These are phyloP conservation scores for Notarius quadriscutis DNA, from an alignment of 2,113 vertebrate species.

Conservation along the genomic window DNA sequence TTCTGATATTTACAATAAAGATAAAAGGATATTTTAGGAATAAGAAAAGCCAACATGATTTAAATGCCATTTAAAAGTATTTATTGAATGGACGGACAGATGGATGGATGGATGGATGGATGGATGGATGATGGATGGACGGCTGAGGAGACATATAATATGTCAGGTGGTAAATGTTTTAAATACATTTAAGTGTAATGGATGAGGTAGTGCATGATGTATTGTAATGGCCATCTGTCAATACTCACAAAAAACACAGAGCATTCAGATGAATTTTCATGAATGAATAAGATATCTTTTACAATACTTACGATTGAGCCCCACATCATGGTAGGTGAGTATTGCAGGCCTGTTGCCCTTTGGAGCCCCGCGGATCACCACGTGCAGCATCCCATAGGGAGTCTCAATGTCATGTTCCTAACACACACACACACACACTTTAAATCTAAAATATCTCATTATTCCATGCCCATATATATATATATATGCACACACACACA, in stretches of 20 bases:
- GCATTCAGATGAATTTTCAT: background rate
- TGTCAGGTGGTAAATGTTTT: background rate
- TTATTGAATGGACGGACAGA: background rate
- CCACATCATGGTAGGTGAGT: constrained; percentile 96
- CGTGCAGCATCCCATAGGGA: constrained; percentile 91
- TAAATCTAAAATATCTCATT: background rate
- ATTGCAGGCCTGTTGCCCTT: constrained; percentile 94
- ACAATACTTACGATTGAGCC: constrained; percentile 90
- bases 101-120: background rate
- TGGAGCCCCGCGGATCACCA: constrained; percentile 91
- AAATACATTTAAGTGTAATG: background rate
- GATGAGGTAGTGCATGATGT: background rate
- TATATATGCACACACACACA: too few species aligned
- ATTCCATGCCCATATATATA: background rate
- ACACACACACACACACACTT: constrained; percentile 36
- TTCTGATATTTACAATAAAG: background rate
- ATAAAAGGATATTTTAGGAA: background rate
- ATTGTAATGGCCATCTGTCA: background rate
- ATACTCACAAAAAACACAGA: background rate
- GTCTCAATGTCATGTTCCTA: constrained; percentile 98
- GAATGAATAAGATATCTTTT: background rate
- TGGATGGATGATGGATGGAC: constrained; percentile 11
- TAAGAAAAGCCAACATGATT: background rate
- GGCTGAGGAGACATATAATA: background rate
- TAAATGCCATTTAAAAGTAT: background rate